Evolutionary conservation across 1,140 invertebrate genomes (phyloP).

Genomic region (Nasonia giraulti): DNA sequence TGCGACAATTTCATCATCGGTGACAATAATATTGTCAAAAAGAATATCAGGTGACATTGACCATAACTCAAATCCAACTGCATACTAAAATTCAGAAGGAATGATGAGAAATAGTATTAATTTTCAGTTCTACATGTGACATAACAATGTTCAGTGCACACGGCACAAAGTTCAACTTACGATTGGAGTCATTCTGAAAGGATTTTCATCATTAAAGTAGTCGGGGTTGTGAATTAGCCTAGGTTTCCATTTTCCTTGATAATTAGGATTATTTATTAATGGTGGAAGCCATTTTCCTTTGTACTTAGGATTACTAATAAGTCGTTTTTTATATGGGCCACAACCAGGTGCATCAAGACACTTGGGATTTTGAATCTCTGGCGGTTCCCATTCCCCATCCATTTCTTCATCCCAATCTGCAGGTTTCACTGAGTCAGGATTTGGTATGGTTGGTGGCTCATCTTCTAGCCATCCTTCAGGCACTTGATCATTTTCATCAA

Average conservation of each 20-base stretch:
- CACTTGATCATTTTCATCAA: constrained; percentile 90
- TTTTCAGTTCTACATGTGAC: no score
- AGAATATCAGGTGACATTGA: constrained; percentile 96
- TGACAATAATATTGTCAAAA: constrained; percentile 97
- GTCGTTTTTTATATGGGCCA: constrained; percentile 90
- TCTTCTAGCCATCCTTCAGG: constrained; percentile 96
- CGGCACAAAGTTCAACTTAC: constrained; percentile 79
- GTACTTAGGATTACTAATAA: constrained; percentile 92
- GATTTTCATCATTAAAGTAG: constrained; percentile 93
- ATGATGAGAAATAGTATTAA: no score
- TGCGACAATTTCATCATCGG: constrained; percentile 88
- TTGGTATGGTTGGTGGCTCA: constrained; percentile 91
- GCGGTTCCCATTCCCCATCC: constrained; percentile 99
- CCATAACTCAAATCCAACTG: constrained; percentile 97
- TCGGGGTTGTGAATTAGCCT: constrained; percentile 91
- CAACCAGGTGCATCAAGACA: constrained; percentile 91
- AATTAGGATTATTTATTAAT: constrained; percentile 94
- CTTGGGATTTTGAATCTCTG: constrained; percentile 92
- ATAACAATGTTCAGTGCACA: background rate
- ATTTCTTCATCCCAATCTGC: constrained; percentile 98
- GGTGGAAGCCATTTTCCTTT: constrained; percentile 95
- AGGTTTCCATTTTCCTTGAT: constrained; percentile 95
- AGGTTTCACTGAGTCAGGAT: constrained; percentile 91
- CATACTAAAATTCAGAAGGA: constrained; percentile 78
- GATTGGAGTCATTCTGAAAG: constrained; percentile 94